Evolutionary conservation across 1,140 invertebrate species (phyloP), one percentile per base, ranked within the genome.

Genomic region (Nephotettix cincticeps): DNA sequence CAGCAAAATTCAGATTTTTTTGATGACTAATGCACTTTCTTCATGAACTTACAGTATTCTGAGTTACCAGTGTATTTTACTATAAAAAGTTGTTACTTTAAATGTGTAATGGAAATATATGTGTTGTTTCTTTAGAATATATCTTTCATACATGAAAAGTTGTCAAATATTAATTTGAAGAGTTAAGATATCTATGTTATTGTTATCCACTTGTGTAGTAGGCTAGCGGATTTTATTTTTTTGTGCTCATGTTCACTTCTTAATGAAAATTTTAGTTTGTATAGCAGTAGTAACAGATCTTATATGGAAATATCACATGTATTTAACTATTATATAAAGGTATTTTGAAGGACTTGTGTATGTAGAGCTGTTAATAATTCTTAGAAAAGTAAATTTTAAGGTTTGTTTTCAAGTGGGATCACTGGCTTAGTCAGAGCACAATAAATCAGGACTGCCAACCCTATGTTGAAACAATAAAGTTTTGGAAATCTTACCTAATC

Each of bases 211-310:
- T 61, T 25, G 13, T 28, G 28, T 61, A 61, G 56, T 61, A 61
- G 56, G 56, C 56, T 61, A 61, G 56, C 13, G 27, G 28, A 61
- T 25, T 61, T 61, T 61, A 61, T 61, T 61, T 61, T 61, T 61
- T n/a, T 61, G 56, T 23, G 13, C 56, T 21, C 27, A 25, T 3
- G 6, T 61, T 28, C 6, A 21, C 28, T 61, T 13, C 23, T 21
- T 9, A n/a, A 27, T 11, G 23, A 25, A 61, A 9, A 29, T 2
- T 61, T 27, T 14, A 11, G 47, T 27, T 27, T 29, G 27, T 61
- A 61, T n/a, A 61, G 27, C 28, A 27, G 56, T 25, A 61, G 27
- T 29, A 9, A 21, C 28, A 27, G 13, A 61, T 6, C 6, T 54
- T n/a, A 54, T 61, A 61, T 61, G 28, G 1, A 61, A 21, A 61